Evolutionary conservation across 2,888 invertebrate genomes (phyloP), one percentile per base, ranked within the genome.

Genomic region (Eumerus sabulonum): DNA sequence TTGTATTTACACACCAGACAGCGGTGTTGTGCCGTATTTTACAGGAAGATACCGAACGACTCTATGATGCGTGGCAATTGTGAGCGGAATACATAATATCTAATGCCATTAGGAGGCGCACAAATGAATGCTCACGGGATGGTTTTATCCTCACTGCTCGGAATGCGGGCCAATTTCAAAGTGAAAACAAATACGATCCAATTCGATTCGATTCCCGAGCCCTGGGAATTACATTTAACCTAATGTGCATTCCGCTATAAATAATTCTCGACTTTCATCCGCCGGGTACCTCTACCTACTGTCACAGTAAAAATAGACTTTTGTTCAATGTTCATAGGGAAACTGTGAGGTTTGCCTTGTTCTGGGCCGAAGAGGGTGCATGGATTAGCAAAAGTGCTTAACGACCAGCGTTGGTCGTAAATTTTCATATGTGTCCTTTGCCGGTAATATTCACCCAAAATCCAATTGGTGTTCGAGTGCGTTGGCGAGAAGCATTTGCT

Each of bases 221-320:
- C 63, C 76, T 64, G 64, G 64, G 71, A 64, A 76, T 76, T 45
- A 64, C 44, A 64, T 51, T 72, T 57, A 51, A 66, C 27, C 51
- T 50, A 67, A 73, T 60, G 48, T 62, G 70, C 50, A 54, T 56
- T 71, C 18, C 50, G 62, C 56, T 62, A 62, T 56, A 62, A 71
- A 71, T 74, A 59, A 59, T 53, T 64, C 17, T 16, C 48, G 62
- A 62, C 38, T 67, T 60, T 60, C 57, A 73, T 73, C 48, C 42
- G 35, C 42, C n/a, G n/a, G n/a, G n/a, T n/a, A n/a, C n/a, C n/a
- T 27, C 27, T 27, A 27, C 7, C 27, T 27, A 27, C 27, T n/a
- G n/a, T n/a, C 36, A n/a, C 13, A 35, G 40, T 70, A 57, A 54
- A 76, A 76, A 76, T 76, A 76, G 76, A 76, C 59, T 57, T 76